A percentile compares a stretch with the other conserved stretches of the same genome.
phyloP scores from a whole-genome alignment of 2,797 vertebrate species.

The Syngnathus rostellatus region DNA sequence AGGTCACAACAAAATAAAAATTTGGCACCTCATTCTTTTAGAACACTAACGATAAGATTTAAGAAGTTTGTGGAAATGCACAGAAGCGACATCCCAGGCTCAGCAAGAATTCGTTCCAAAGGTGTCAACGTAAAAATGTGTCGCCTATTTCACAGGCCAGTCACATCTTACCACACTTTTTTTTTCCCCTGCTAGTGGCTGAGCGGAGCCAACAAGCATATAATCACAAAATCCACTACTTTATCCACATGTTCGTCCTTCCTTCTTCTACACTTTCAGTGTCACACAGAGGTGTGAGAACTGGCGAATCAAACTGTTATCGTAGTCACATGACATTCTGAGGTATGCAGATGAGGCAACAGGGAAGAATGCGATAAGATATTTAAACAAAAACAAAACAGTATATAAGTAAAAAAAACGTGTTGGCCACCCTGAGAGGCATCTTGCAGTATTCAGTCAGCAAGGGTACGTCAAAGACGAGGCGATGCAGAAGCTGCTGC shows the following conservation, averaged over 20 bases:
- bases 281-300: slow-evolving; percentile 9
- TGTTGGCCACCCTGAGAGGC: slow-evolving; percentile 85
- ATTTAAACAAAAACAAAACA: slow-evolving; percentile 14
- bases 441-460: slow-evolving; percentile 98
- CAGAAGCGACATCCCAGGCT: background rate
- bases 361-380: background rate
- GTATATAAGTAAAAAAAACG: background rate
- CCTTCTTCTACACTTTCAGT: slow-evolving; percentile 14
- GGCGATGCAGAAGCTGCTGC: slow-evolving; percentile 88
- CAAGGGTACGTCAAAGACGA: slow-evolving; percentile 95
- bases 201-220: slow-evolving; percentile 34
- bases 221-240: slow-evolving; percentile 40
- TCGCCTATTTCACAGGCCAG: slow-evolving; percentile 20
- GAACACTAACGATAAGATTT: background rate
- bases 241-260: slow-evolving; percentile 27
- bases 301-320: background rate
- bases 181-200: slow-evolving; percentile 23
- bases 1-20: background rate
- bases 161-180: slow-evolving; percentile 30
- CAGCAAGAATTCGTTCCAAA: slow-evolving; percentile 11
- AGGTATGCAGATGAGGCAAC: background rate
- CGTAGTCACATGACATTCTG: background rate
- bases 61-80: slow-evolving; percentile 6
- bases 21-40: background rate
- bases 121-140: slow-evolving; percentile 13